These are phyloP conservation scores for Xiphorhynchus elegans DNA, from an alignment of 2,113 vertebrate genomes.

Conservation along the genomic window DNA sequence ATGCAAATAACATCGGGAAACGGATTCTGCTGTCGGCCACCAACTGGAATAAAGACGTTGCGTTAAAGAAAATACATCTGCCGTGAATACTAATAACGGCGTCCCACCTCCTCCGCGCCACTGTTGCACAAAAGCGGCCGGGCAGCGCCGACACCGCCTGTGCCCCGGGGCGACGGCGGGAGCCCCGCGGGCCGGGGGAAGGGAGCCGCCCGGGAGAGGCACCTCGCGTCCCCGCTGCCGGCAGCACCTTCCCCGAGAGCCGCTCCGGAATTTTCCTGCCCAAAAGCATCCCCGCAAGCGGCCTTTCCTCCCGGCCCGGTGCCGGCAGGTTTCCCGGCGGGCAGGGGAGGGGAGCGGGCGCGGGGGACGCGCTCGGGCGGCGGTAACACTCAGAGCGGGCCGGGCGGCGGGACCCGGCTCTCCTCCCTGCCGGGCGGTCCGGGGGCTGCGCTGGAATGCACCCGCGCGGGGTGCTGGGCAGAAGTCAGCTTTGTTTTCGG, in stretches of 20 bases:
- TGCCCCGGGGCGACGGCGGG: neutral
- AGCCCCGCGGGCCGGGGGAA: neutral
- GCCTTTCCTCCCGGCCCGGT: neutral
- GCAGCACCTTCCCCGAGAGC: neutral
- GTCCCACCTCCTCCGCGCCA: neutral
- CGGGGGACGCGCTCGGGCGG: neutral
- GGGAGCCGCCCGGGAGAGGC: neutral
- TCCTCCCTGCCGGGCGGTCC: neutral
- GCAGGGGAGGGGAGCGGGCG: neutral
- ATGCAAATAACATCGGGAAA: slow-evolving; percentile 52
- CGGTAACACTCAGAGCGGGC: neutral
- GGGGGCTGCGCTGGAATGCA: slow-evolving; percentile 68
- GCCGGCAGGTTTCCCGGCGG: neutral
- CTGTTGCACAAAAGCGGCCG: slow-evolving; percentile 14
- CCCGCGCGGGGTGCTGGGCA: slow-evolving; percentile 74
- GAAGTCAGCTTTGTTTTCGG: slow-evolving; percentile 83
- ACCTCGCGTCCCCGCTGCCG: neutral
- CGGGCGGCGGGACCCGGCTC: neutral
- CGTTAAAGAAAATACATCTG: slow-evolving; percentile 64
- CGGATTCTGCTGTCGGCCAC: slow-evolving; percentile 37
- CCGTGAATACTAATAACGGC: slow-evolving; percentile 32
- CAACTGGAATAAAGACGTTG: slow-evolving; percentile 66
- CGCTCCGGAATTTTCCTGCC: neutral
- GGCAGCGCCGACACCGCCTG: neutral
- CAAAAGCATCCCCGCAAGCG: neutral